Evolutionary conservation across 1,140 invertebrate genomes (phyloP).

Genomic region (Maconellicoccus hirsutus): DNA sequence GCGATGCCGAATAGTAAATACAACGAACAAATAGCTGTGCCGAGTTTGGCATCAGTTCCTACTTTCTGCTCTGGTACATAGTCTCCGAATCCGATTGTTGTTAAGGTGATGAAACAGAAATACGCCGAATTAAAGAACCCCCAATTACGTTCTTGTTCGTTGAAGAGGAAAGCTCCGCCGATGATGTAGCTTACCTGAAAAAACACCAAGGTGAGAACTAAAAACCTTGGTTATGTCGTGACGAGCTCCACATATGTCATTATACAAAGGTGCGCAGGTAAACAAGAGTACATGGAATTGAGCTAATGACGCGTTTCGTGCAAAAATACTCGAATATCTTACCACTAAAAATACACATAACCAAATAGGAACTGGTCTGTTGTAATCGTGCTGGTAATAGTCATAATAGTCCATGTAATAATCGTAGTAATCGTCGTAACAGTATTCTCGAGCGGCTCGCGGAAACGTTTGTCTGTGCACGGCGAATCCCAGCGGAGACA

Average conservation of each 20-base stretch:
- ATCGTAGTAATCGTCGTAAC: constrained; percentile 33
- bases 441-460: neutral
- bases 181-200: constrained; percentile 58
- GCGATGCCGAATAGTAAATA: constrained; percentile 95
- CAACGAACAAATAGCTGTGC: constrained; percentile 80
- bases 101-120: constrained; percentile 91
- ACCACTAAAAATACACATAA: constrained; percentile 78
- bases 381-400: constrained; percentile 32
- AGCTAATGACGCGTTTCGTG: neutral
- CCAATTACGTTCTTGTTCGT: constrained; percentile 72
- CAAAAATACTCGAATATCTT: neutral
- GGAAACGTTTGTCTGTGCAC: constrained; percentile 32
- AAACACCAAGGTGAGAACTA: neutral
- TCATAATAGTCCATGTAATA: constrained; percentile 29
- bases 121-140: constrained; percentile 80
- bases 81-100: constrained; percentile 90
- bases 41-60: constrained; percentile 50
- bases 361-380: constrained; percentile 78
- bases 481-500: constrained; percentile 54
- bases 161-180: constrained; percentile 74
- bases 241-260: neutral
- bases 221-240: neutral
- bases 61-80: constrained; percentile 77
- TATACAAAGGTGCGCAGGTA: neutral
- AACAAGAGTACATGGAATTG: neutral